A percentile compares a stretch with the other conserved stretches of the same genome.
These are phyloP conservation scores for Physella acuta DNA, from an alignment of 1,140 invertebrate species.

Conservation along the genomic window DNA sequence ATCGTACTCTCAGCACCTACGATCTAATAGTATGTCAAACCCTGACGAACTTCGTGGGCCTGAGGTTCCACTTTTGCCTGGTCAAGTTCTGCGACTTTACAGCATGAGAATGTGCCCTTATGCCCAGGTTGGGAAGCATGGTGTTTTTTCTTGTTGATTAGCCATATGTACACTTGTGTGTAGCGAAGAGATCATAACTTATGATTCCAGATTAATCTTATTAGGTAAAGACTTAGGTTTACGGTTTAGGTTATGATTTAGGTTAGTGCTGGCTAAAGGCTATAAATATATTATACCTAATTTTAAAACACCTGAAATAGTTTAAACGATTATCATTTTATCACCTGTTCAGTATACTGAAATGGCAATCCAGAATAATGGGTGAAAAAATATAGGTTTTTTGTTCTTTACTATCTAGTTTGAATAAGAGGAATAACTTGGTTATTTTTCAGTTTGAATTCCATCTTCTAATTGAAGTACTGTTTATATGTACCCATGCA, in stretches of 20 bases:
- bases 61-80: conserved; percentile 64
- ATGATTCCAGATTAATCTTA: neutral
- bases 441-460: too few species aligned
- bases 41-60: conserved; percentile 40
- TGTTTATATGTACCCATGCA: too few species aligned
- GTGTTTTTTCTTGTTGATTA: neutral
- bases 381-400: too few species aligned
- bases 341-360: too few species aligned
- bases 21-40: too few species aligned
- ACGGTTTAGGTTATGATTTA: neutral
- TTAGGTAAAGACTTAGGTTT: neutral
- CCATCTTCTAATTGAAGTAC: too few species aligned
- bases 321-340: too few species aligned
- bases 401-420: too few species aligned
- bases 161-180: neutral
- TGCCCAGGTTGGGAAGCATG: conserved; percentile 57
- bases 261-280: neutral
- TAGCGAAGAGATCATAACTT: neutral
- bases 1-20: too few species aligned
- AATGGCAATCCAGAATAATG: too few species aligned
- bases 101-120: conserved; percentile 88
- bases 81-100: conserved; percentile 75
- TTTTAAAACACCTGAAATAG: neutral
- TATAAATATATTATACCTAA: neutral
- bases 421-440: too few species aligned